Evolutionary conservation across 2,888 invertebrate genomes (phyloP), one percentile per base, ranked within the genome.

Genomic region (Acanthosoma haemorrhoidale): DNA sequence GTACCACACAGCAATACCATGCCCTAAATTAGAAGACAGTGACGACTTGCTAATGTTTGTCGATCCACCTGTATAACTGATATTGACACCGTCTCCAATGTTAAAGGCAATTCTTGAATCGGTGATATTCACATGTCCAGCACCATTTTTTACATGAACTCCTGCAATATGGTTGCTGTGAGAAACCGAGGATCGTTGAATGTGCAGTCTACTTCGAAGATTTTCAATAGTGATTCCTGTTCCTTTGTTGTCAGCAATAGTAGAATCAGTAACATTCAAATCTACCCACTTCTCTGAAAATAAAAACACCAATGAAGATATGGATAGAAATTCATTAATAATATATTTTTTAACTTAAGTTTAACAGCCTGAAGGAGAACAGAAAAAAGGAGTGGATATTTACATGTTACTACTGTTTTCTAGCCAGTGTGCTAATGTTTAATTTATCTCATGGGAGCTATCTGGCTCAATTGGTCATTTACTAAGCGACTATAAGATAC

Each of bases 181-280:
- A 0, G 91, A 90, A 63, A 97, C 86, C 0, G 90, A 87, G 11
- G 90, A 90, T 39, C 88, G 86, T 77, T 93, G 90, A 61, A 97
- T 84, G 79, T 92, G 90, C n/a, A 96, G 80, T 78, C 90, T 91
- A 15, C 94, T 94, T 77, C 96, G 86, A 69, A 97, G 83, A 79
- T 95, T 94, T 79, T 96, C 94, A 13, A 93, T 87, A n/a, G 87
- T 91, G 64, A 99, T 86, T n/a, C 99, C 99, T 78, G 96, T 88
- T 0, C 97, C 97, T 75, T 90, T 89, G 81, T 99, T 99, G 79
- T 92, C 89, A 2, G 89, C 87, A 71, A 98, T 87, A 36, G 88
- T 86, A 1, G 93, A 91, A 77, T 92, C 88, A 0, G 90, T 89
- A 16, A 99, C 85, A 76, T 92, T 92, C 68, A 97, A 82, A 79